phyloP scores from a whole-genome alignment of 2,797 vertebrate genomes.

The Epinephelus coioides region DNA sequence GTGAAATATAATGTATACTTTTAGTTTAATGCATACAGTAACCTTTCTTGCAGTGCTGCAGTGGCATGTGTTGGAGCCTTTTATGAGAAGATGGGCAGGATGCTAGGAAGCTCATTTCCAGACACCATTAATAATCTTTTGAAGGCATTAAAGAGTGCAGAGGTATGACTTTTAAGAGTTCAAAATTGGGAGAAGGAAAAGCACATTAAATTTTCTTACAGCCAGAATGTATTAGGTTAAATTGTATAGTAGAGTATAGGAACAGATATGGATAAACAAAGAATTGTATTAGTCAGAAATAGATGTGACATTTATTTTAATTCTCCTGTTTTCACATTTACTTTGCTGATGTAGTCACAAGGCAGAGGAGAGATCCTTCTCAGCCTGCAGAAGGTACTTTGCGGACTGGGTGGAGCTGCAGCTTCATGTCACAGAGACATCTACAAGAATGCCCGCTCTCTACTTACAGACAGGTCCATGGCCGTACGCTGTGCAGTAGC shows the following conservation, averaged over 20 bases:
- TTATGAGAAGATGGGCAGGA: conserved; percentile 99
- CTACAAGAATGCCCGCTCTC: conserved; percentile 97
- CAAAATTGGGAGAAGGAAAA: neutral
- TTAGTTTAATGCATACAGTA: neutral
- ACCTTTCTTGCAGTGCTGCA: conserved; percentile 88
- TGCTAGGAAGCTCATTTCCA: conserved; percentile 98
- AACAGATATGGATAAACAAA: neutral
- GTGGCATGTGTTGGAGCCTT: conserved; percentile 98
- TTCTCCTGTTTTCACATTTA: neutral
- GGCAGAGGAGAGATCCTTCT: conserved; percentile 97
- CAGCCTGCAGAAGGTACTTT: conserved; percentile 96
- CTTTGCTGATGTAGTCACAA: conserved; percentile 88
- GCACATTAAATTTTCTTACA: neutral
- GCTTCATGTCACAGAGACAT: conserved; percentile 98
- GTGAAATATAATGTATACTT: neutral
- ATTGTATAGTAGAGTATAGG: neutral
- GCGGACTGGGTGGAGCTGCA: conserved; percentile 94
- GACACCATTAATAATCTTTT: conserved; percentile 98
- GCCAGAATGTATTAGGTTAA: neutral
- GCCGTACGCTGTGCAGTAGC: conserved; percentile 96
- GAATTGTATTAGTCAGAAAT: neutral
- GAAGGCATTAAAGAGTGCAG: conserved; percentile 97
- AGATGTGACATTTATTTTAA: neutral
- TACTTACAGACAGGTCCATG: conserved; percentile 97
- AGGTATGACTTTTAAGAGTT: conserved; percentile 83